Evolutionary conservation across 2,888 invertebrate species (phyloP), one percentile per base, ranked within the genome.

Genomic region (Cetonia aurata): DNA sequence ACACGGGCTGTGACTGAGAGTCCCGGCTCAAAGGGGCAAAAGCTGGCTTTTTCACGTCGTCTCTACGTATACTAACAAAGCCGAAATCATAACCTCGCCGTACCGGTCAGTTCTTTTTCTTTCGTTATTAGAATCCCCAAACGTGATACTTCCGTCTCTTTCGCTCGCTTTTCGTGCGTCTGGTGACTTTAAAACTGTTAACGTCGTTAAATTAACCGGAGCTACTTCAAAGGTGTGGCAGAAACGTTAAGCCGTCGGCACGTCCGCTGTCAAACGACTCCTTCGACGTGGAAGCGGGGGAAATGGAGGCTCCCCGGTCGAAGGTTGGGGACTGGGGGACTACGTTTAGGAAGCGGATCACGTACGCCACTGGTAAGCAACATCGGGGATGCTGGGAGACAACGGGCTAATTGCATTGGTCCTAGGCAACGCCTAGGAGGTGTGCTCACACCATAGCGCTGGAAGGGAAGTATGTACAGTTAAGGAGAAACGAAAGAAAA

Each of bases 331-430:
- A 25, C 4, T 25, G 25, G 25, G 25, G 3, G 4, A 25, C n/a
- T n/a, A n/a, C n/a, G 4, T 71, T 68, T 33, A 44, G 48, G 82
- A 78, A 80, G 81, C 76, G 79, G 82, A 60, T 82, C 83, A 83
- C 83, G 83, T 79, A 77, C 74, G 71, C 74, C 78, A 78, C 80
- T 81, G 80, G 82, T 82, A 82, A 83, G 83, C 83, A 83, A 83
- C 83, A 82, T 83, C 80, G 81, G 82, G 80, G 55, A 13, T 2
- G 13, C 77, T 78, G 79, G 79, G 81, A 83, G 83, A 83, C 82
- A 82, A 82, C 82, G 80, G 75, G 80, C 83, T 83, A 83, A 83
- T 83, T 83, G 82, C 83, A 81, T 82, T 78, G 80, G 80, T 77
- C 80, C 69, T 79, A 78, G 76, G 79, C 75, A 77, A 77, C 77